Base-by-base conservation (phyloP, 2,113 vertebrate species). In the Paraplagusia blochii region DNA sequence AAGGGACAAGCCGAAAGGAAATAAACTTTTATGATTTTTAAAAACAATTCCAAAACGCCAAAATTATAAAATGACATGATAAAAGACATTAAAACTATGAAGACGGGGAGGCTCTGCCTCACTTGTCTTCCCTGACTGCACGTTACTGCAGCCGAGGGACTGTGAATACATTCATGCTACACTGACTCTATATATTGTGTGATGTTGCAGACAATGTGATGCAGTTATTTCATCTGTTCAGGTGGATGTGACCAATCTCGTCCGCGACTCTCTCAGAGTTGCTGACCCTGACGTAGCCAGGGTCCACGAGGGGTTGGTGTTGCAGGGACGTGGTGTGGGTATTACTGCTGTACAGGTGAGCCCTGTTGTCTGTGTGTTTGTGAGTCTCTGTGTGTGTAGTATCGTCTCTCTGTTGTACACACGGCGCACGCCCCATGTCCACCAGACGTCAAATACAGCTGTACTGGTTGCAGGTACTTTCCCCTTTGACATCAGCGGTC, bases 321-420 rank as follows among this genome's bases (percentile, higher is more conserved):
- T 98, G 74, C 85, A 90, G 0, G 96, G 96, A 14, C 92, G 93
- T 58, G 90, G 93, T 63, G 87, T 93, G 0, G 95, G 96, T 3
- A 91, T 93, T 73, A 97, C 95, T 0, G 88, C 92, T 0, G 81
- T 98, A 9, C 95, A 96, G 93, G 96, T 97, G 72, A 57, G 60
- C 16, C 13, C 1, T 40, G 34, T 35, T 11, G 12, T 53, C 8
- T 50, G 63, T 58, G 35, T 55, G 18, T 46, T 1, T 40, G 12
- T 50, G 39, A 33, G 18, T 58, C 12, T 4, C 40, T 60, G 42
- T 14, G 52, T 10, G 22, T 35, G 14, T 9, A 34, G 16, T 7
- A 18, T 5, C 12, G 16, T n/a, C 17, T 22, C 22, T 11, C 8
- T 7, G 12, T 8, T 16, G 40, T 8, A 44, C n/a, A 29, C 6